Evolutionary conservation across 1,140 invertebrate species (phyloP).

Genomic region (Cardiocondyla obscurior): DNA sequence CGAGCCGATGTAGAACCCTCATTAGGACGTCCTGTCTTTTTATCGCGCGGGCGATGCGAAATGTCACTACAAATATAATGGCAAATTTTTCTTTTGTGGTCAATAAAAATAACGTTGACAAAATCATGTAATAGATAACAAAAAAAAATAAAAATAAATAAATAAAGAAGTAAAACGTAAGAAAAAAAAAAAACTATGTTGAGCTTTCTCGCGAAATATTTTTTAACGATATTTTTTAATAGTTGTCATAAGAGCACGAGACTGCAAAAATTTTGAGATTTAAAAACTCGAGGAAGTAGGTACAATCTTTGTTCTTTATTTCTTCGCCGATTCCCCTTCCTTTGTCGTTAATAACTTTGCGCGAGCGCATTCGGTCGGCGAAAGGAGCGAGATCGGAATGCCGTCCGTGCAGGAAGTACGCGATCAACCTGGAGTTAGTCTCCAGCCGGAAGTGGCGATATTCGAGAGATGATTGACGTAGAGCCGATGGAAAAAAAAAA

Average conservation of each 20-base stretch:
- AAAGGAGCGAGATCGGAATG: conserved; percentile 71
- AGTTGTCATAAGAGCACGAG: conserved; percentile 59
- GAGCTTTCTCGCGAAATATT: conserved; percentile 46
- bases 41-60: conserved; percentile 1
- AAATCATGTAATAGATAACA: neutral
- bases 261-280: conserved; percentile 67
- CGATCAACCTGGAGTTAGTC: conserved; percentile 64
- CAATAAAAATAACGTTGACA: neutral
- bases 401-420: conserved; percentile 68
- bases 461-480: conserved; percentile 55
- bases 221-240: conserved; percentile 65
- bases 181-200: neutral
- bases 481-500: conserved; percentile 44
- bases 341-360: conserved; percentile 65
- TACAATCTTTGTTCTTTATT: conserved; percentile 45
- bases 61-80: neutral
- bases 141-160: no score
- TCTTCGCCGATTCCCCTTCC: neutral
- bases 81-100: neutral
- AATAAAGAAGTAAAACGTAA: no score
- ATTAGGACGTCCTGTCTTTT: neutral
- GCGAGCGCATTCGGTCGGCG: conserved; percentile 60
- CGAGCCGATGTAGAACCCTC: neutral
- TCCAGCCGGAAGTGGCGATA: conserved; percentile 65
- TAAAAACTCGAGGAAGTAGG: conserved; percentile 63